Conservation (phyloP, 2,797 vertebrate genomes). For the Anisognathus igniventris region DNA sequence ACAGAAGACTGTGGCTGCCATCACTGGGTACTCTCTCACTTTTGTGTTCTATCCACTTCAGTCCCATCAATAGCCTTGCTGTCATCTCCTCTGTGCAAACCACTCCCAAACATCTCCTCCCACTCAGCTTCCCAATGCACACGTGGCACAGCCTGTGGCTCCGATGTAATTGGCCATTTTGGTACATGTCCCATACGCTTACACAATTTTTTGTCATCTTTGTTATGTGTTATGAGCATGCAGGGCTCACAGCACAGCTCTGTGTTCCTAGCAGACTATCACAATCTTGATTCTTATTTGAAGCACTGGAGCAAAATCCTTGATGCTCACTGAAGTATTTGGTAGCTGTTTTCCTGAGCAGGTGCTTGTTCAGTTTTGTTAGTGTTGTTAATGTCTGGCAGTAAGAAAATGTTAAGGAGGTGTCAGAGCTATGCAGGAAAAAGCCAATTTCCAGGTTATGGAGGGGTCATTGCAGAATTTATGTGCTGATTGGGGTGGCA, state of each 20-base stretch:
- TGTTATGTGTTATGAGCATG: background rate
- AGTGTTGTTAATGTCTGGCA: background rate
- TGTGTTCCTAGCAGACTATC: background rate
- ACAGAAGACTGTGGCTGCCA: background rate
- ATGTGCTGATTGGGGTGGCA: background rate
- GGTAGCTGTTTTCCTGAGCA: background rate
- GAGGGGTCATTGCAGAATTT: background rate
- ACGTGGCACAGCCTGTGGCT: rapidly evolving
- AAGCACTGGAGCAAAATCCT: background rate
- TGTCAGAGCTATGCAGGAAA: background rate
- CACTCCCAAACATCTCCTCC: background rate
- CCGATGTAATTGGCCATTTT: background rate
- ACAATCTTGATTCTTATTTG: background rate
- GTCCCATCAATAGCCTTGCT: background rate
- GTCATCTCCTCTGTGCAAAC: background rate
- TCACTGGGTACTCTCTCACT: background rate
- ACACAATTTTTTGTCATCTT: background rate
- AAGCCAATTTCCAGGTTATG: background rate
- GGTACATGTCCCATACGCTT: rapidly evolving
- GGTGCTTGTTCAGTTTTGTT: background rate
- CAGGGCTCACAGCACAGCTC: background rate
- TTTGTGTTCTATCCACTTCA: background rate
- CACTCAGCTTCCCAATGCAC: background rate
- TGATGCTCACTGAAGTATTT: background rate
- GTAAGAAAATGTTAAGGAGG: background rate